Conservation (phyloP, 2,888 invertebrate species). For the Callyntrura guangdongensis region DNA sequence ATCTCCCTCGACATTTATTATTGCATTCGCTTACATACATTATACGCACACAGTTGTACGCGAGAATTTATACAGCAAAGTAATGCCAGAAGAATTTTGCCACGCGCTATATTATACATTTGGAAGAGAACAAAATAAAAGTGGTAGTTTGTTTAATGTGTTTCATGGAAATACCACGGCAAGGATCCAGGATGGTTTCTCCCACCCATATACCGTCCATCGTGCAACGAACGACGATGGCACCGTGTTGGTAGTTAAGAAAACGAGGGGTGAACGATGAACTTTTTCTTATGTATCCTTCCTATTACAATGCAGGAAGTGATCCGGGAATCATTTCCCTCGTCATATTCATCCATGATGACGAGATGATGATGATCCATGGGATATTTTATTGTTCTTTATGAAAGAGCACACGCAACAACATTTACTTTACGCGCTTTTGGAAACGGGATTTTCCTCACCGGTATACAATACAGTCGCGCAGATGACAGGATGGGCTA, state of each 20-base stretch:
- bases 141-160: slow-evolving; percentile 27
- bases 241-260: neutral
- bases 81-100: neutral
- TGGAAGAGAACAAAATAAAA: slow-evolving; percentile 26
- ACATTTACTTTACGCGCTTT: slow-evolving; percentile 65
- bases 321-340: slow-evolving; percentile 62
- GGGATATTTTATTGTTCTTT: slow-evolving; percentile 66
- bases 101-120: neutral
- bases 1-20: slow-evolving; percentile 58
- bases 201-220: too few species aligned
- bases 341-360: slow-evolving; percentile 66
- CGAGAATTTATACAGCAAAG: slow-evolving; percentile 37
- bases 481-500: neutral
- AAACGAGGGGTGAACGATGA: neutral
- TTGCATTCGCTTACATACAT: slow-evolving; percentile 4
- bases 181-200: too few species aligned
- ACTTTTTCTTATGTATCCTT: neutral
- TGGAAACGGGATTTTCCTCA: slow-evolving; percentile 1
- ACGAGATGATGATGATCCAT: slow-evolving; percentile 72
- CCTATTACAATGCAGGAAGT: slow-evolving; percentile 42
- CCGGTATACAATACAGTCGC: neutral
- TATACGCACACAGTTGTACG: neutral
- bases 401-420: slow-evolving; percentile 68
- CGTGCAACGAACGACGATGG: neutral
- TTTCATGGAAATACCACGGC: slow-evolving; percentile 55